A percentile compares a stretch with the other conserved stretches of the same genome.
These are phyloP conservation scores for Melospiza melodia DNA, from an alignment of 2,113 vertebrate species.

Conservation along the genomic window DNA sequence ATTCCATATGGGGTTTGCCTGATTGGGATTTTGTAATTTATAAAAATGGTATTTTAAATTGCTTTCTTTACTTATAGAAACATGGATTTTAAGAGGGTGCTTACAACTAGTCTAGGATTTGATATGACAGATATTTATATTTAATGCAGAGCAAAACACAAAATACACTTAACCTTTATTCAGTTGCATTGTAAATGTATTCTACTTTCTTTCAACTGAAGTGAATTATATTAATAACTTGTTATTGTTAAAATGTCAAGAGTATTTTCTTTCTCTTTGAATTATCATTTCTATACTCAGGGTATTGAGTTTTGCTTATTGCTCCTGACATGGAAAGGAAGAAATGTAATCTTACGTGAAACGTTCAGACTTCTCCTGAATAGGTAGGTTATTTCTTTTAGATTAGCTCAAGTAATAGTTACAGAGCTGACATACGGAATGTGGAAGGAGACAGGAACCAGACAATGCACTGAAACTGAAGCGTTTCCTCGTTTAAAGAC, in stretches of 20 bases:
- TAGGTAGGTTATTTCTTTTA: slow-evolving; percentile 54
- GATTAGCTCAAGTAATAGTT: slow-evolving; percentile 52
- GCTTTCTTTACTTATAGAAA: slow-evolving; percentile 47
- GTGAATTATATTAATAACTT: slow-evolving; percentile 75
- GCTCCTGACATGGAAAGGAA: slow-evolving; percentile 56
- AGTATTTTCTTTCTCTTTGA: slow-evolving; percentile 72
- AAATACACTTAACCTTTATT: slow-evolving; percentile 70
- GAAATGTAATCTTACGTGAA: slow-evolving; percentile 64
- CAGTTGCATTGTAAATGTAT: slow-evolving; percentile 65
- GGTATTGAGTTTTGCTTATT: slow-evolving; percentile 66
- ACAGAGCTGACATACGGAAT: neutral
- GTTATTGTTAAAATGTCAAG: slow-evolving; percentile 76
- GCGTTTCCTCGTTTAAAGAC: neutral
- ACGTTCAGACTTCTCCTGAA: slow-evolving; percentile 53
- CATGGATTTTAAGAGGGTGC: slow-evolving; percentile 33
- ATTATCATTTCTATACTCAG: slow-evolving; percentile 68
- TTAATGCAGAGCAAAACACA: slow-evolving; percentile 70
- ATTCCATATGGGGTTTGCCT: neutral
- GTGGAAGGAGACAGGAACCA: slow-evolving; percentile 38
- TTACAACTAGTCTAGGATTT: slow-evolving; percentile 48
- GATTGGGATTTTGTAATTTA: slow-evolving; percentile 42
- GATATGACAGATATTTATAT: slow-evolving; percentile 67
- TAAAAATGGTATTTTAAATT: slow-evolving; percentile 45
- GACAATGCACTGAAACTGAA: slow-evolving; percentile 13
- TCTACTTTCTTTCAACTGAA: slow-evolving; percentile 57